A percentile compares a stretch with the other conserved stretches of the same genome.
These are phyloP conservation scores for Stegana nigrithorax DNA, from an alignment of 2,888 invertebrate species.

Conservation along the genomic window DNA sequence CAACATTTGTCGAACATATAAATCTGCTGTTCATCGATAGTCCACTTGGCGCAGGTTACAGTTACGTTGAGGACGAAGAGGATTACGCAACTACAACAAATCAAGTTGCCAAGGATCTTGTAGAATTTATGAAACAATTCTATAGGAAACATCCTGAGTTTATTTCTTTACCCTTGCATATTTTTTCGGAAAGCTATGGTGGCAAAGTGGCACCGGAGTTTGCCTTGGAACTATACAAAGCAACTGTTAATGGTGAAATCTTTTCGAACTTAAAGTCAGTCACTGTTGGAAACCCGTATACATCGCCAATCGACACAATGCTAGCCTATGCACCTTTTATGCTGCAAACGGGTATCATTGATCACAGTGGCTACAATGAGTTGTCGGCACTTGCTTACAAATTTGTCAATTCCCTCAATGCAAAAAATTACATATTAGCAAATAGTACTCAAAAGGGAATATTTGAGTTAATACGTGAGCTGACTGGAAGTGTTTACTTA, in stretches of 20 bases:
- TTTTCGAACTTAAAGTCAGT: constrained; percentile 70
- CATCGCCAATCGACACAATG: constrained; percentile 86
- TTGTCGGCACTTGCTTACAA: too few species aligned
- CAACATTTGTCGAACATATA: constrained; percentile 80
- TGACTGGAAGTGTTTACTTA: constrained; percentile 66
- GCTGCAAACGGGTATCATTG: constrained; percentile 79
- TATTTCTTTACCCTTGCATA: constrained; percentile 79
- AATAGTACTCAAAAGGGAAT: constrained; percentile 66
- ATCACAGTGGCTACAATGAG: constrained; percentile 72
- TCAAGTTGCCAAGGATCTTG: constrained; percentile 80
- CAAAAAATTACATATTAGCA: constrained; percentile 72
- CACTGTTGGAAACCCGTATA: constrained; percentile 88
- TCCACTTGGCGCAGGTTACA: constrained; percentile 89
- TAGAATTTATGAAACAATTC: constrained; percentile 77
- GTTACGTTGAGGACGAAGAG: constrained; percentile 75
- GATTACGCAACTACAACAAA: constrained; percentile 72
- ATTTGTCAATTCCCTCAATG: constrained; percentile 72
- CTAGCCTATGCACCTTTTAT: constrained; percentile 86
- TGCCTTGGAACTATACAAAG: constrained; percentile 72
- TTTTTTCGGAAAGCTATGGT: constrained; percentile 91
- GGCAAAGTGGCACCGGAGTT: constrained; percentile 92
- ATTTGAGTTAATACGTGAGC: constrained; percentile 32
- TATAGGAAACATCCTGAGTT: constrained; percentile 77
- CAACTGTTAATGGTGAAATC: constrained; percentile 72
- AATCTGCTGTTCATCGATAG: constrained; percentile 89